A percentile compares a stretch with the other conserved stretches of the same genome.
These are phyloP conservation scores for Iguana delicatissima DNA, from an alignment of 2,797 vertebrate genomes.

Conservation along the genomic window DNA sequence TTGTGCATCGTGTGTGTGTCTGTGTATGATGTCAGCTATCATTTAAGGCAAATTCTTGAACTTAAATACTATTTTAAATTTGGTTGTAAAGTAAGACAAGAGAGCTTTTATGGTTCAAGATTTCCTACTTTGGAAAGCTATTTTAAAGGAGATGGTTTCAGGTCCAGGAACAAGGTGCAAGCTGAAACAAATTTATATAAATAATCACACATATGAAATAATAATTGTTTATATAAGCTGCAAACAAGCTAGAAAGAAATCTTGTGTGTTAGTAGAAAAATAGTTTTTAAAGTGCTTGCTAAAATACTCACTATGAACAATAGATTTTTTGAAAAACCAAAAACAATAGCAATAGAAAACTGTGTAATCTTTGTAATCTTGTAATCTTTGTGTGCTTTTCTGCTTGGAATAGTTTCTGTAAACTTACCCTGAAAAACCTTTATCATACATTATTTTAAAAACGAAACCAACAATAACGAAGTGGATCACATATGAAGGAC, in stretches of 20 bases:
- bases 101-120: slow-evolving; percentile 7
- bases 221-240: slow-evolving; percentile 3
- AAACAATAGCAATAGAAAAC: not conserved
- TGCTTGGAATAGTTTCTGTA: not conserved
- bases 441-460: not conserved
- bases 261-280: not conserved
- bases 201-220: slow-evolving; percentile 11
- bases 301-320: not conserved
- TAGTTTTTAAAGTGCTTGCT: too few relatives aligned
- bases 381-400: not conserved
- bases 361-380: not conserved
- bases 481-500: not conserved
- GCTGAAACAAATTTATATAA: slow-evolving; percentile 27
- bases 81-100: not conserved
- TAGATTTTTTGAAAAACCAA: not conserved
- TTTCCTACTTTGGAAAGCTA: not conserved
- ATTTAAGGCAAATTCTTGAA: slow-evolving; percentile 27
- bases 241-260: not conserved
- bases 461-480: not conserved
- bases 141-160: slow-evolving; percentile 31
- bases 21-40: slow-evolving; percentile 9
- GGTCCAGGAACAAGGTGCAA: not conserved
- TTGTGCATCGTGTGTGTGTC: not conserved
- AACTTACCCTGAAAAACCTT: not conserved
- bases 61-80: not conserved